Conservation (phyloP, 2,888 invertebrate species). For the Neocrepidodera transversa region DNA sequence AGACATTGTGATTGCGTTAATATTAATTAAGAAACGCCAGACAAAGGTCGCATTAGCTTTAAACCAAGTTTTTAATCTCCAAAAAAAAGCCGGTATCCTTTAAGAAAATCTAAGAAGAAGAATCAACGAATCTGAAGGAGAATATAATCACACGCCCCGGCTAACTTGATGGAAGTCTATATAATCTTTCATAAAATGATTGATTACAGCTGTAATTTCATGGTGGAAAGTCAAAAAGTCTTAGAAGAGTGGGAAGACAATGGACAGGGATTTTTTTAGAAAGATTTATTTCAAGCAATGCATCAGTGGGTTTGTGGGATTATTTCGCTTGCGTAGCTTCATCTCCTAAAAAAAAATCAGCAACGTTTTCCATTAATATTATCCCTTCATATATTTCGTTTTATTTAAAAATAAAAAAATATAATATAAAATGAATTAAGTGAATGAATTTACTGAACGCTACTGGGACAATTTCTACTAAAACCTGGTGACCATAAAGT, state of each 20-base stretch:
- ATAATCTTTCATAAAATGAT: conserved; percentile 19
- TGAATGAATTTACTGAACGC: too few relatives aligned
- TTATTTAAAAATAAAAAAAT: too few relatives aligned
- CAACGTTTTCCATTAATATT: too few relatives aligned
- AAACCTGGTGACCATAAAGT: too few relatives aligned
- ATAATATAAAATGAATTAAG: too few relatives aligned
- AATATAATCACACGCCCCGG: conserved; percentile 17
- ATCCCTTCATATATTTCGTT: too few relatives aligned
- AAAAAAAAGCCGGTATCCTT: neutral
- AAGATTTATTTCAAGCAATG: conserved; percentile 16
- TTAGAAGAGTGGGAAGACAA: conserved; percentile 11
- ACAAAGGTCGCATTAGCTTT: conserved; percentile 7
- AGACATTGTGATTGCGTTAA: conserved; percentile 5
- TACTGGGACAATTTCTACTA: too few relatives aligned
- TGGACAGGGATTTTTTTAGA: conserved; percentile 6
- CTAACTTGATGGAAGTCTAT: conserved; percentile 18
- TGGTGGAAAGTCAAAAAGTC: neutral
- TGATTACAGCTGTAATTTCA: conserved; percentile 20
- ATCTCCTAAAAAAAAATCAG: too few relatives aligned
- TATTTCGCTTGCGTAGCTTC: too few relatives aligned
- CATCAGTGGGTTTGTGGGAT: too few relatives aligned
- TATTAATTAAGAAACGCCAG: conserved; percentile 10
- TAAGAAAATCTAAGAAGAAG: conserved; percentile 3
- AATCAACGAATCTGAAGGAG: neutral
- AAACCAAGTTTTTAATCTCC: neutral